phyloP scores from a whole-genome alignment of 2,113 vertebrate species.

The Spea multiplicata region DNA sequence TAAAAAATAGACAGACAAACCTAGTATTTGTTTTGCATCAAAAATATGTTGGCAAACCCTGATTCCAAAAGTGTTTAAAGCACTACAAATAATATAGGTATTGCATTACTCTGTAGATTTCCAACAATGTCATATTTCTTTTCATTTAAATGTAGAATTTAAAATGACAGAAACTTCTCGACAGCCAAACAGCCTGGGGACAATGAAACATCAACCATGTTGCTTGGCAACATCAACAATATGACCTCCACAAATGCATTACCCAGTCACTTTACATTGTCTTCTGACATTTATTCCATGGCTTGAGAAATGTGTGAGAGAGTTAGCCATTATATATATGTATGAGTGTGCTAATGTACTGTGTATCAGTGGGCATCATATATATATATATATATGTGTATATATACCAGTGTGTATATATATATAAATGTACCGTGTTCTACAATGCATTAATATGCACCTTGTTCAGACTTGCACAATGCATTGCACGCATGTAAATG shows the following conservation, averaged over 20 bases:
- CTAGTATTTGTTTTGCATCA: too few relatives aligned
- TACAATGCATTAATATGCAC: not conserved
- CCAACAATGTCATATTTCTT: not conserved
- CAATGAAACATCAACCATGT: constrained; percentile 33
- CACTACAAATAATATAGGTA: not conserved
- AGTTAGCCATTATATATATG: too few relatives aligned
- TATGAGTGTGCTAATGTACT: not conserved
- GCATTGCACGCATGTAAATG: too few relatives aligned
- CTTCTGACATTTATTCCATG: constrained; percentile 41
- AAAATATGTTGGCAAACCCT: not conserved
- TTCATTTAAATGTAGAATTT: constrained; percentile 29
- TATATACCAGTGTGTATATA: not conserved
- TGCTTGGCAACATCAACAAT: constrained; percentile 47
- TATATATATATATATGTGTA: not conserved
- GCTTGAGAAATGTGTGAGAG: constrained; percentile 23
- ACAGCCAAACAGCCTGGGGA: constrained; percentile 37
- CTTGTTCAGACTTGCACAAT: not conserved
- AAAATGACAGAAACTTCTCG: constrained; percentile 27
- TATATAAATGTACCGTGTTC: not conserved
- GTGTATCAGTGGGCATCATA: not conserved
- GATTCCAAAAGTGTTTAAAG: not conserved
- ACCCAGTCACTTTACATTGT: constrained; percentile 44
- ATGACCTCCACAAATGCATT: constrained; percentile 44
- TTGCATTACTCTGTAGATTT: not conserved
- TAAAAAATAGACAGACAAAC: too few relatives aligned